These are phyloP conservation scores for Drosophila robusta DNA, from an alignment of 2,888 invertebrate species.

Conservation along the genomic window DNA sequence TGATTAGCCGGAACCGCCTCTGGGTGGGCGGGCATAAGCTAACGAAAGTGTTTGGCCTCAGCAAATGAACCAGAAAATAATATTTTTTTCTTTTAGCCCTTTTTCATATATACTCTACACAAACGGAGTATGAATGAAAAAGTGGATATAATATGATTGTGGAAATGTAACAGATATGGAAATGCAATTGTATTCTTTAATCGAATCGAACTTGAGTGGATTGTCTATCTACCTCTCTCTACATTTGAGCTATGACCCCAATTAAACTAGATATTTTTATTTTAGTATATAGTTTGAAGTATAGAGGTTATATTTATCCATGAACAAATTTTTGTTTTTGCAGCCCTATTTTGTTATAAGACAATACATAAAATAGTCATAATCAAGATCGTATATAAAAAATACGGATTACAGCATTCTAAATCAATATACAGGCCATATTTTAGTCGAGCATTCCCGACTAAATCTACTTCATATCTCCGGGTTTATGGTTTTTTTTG, in stretches of 20 bases:
- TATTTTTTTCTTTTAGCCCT: not conserved
- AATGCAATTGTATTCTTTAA: too few relatives aligned
- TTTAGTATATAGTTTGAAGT: too few relatives aligned
- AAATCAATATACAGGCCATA: slow-evolving; percentile 2
- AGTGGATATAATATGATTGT: too few relatives aligned
- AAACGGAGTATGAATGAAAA: too few relatives aligned
- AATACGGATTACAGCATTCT: not conserved
- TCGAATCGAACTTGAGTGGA: too few relatives aligned
- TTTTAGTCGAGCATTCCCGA: not conserved
- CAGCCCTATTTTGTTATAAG: too few relatives aligned
- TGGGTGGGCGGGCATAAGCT: slow-evolving; percentile 8
- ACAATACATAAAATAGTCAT: too few relatives aligned
- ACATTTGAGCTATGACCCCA: too few relatives aligned
- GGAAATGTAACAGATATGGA: not conserved
- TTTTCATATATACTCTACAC: slow-evolving; percentile 5
- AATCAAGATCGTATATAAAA: not conserved
- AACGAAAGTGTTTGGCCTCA: slow-evolving; percentile 50
- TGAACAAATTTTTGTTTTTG: too few relatives aligned
- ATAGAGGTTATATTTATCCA: too few relatives aligned
- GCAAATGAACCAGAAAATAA: slow-evolving; percentile 40
- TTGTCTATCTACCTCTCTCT: too few relatives aligned
- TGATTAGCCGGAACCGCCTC: slow-evolving; percentile 59
- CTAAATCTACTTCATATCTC: not conserved
- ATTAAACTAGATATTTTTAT: too few relatives aligned
- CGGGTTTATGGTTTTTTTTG: not conserved